Base-by-base conservation (phyloP, 2,797 vertebrate species). In the Danio jaintianensis region DNA sequence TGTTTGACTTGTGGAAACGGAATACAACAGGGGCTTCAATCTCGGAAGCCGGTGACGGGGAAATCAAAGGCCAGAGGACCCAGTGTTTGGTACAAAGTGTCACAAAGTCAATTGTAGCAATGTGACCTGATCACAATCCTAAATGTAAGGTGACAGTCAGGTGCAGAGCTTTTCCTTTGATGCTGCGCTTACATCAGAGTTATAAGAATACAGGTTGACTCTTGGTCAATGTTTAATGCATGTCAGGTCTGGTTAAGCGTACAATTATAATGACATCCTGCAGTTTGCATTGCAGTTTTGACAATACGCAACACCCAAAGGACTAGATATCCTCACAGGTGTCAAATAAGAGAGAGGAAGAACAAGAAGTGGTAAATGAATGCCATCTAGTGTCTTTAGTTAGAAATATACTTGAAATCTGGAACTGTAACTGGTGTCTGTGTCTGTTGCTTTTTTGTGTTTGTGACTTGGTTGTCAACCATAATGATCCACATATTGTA, bases 71-170 rank as follows among this genome's bases (percentile, higher is more conserved):
- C 61, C 47, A 62, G 29, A 15, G 12, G 38, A 52, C 11, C 36
- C 38, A 13, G 56, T 85, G 81, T 71, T 75, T 80, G 62, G 43
- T 20, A 13, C 9, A 6, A 36, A 63, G 45, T 55, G 59, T 71
- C 56, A 78, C 55, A 78, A 68, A 70, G 83, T 75, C 64, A 81
- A 78, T 56, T 58, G 52, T 36, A 66, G 58, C 40, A 68, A 67
- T 47, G 40, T 68, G 71, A 80, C 81, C 43, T 7, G n/a, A 66
- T 59, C 62, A 62, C 66, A 40, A 36, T 4, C 47, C 38, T 61
- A 43, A 43, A 36, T 20, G n/a, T 43, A 64, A 43, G 59, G 12
- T 59, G 43, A 22, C 53, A 55, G 18, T 55, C 61, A 68, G 76
- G 47, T 48, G 50, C 2, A 22, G 20, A 62, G 67, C 47, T 71